phyloP scores from a whole-genome alignment of 2,113 vertebrate species.

The Electrona antarctica region DNA sequence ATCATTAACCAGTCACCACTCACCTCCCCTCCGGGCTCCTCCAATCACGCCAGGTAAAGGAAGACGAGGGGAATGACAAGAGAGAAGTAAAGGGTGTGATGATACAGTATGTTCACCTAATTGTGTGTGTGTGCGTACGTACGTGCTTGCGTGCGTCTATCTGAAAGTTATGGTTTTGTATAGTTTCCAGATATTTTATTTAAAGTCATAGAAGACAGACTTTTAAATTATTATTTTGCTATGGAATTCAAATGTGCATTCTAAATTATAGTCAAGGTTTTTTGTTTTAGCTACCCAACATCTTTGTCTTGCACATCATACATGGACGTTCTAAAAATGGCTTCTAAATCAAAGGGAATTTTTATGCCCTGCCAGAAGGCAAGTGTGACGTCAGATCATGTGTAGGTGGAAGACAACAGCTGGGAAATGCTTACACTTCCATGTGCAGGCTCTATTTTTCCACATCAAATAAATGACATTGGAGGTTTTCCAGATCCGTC shows the following conservation, averaged over 20 bases:
- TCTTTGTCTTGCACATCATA: not conserved
- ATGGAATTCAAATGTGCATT: too few species aligned
- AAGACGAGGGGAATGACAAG: constrained; percentile 12
- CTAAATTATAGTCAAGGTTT: too few species aligned
- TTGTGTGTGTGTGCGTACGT: too few species aligned
- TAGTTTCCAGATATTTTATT: too few species aligned
- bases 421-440: constrained; percentile 1
- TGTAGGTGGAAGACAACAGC: constrained; percentile 10
- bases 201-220: too few species aligned
- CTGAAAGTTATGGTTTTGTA: too few species aligned
- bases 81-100: constrained; percentile 20
- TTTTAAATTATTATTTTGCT: too few species aligned
- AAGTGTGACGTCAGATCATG: constrained; percentile 25
- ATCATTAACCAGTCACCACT: constrained; percentile 73
- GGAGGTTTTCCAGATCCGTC: constrained; percentile 31
- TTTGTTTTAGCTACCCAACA: too few species aligned
- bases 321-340: not conserved
- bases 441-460: constrained; percentile 29
- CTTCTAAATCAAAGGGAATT: not conserved
- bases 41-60: constrained; percentile 69
- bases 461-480: constrained; percentile 11
- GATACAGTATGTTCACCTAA: not conserved
- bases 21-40: constrained; percentile 48
- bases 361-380: not conserved
- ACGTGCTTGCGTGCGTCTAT: too few species aligned